Evolutionary conservation across 1,140 invertebrate species (phyloP), one percentile per base, ranked within the genome.

Genomic region (Leptopilina clavipes): DNA sequence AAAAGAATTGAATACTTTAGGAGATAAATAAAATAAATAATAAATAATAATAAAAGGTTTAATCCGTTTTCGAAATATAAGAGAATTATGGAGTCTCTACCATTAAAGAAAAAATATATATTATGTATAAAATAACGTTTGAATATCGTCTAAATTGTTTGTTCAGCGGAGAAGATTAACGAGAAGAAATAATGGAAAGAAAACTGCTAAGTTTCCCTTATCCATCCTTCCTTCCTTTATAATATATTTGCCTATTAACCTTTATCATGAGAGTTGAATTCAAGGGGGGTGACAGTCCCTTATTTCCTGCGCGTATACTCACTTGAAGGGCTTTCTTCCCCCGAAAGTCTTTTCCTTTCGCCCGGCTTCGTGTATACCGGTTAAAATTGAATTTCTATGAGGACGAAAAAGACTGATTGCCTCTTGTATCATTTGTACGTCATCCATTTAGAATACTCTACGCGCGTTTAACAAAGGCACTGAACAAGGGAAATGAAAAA

Each of bases 401-500:
- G 56, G 22, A 59, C 19, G 56, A 59, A 59, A 25, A 59, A n/a
- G 56, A 59, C 19, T 25, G 56, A 59, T 59, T 59, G 56, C 56
- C 56, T 59, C 56, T 59, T 59, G 56, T 59, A 25, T 59, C 56
- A 59, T 59, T 59, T 59, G 56, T 59, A 59, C 22, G 56, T 59
- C 56, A 59, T 31, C 56, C 56, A 59, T 59, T 59, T 25, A 59
- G 19, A 59, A 25, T n/a, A n/a, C 25, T 59, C 10, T 59, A 25
- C 11, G 56, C 22, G 56, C 45, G 45, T 59, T 59, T n/a, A 59
- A 59, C 56, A 59, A 59, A 59, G 19, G 18, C 19, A 18, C 19
- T 31, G 19, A 59, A 25, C 19, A 59, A 59, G 25, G 25, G 56
- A 25, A 59, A 59, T 59, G 22, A 59, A 59, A 59, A 25, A 25